phyloP scores from a whole-genome alignment of 2,113 vertebrate species.

The Cyphomyrus discorhynchus region DNA sequence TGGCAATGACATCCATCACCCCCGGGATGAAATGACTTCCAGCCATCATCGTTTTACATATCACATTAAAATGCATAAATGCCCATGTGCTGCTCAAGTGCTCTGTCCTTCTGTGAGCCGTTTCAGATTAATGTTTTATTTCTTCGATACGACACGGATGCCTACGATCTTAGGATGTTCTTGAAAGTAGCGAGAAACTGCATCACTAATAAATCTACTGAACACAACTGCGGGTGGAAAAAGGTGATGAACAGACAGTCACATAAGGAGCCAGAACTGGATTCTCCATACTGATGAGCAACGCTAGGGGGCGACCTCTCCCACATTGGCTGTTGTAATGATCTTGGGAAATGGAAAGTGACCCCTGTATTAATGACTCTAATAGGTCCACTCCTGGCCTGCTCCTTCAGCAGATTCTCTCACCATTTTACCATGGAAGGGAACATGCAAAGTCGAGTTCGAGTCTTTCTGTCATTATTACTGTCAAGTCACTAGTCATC shows the following conservation, averaged over 20 bases:
- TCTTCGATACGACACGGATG: too few relatives aligned
- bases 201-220: too few relatives aligned
- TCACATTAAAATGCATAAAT: neutral
- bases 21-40: conserved; percentile 21
- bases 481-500: too few relatives aligned
- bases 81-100: neutral
- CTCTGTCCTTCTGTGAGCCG: neutral
- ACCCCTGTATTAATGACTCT: neutral
- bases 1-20: conserved; percentile 34
- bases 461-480: too few relatives aligned
- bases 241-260: neutral
- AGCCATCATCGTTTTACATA: neutral
- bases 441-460: too few relatives aligned
- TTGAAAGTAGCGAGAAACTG: too few relatives aligned
- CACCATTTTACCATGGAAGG: neutral
- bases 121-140: too few relatives aligned
- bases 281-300: neutral
- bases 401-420: neutral
- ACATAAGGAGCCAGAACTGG: neutral
- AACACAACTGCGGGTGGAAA: too few relatives aligned
- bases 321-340: neutral
- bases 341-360: neutral
- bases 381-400: neutral
- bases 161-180: too few relatives aligned
- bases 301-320: neutral